These are phyloP conservation scores for Hirudo medicinalis DNA, from an alignment of 1,140 invertebrate genomes.

Conservation along the genomic window DNA sequence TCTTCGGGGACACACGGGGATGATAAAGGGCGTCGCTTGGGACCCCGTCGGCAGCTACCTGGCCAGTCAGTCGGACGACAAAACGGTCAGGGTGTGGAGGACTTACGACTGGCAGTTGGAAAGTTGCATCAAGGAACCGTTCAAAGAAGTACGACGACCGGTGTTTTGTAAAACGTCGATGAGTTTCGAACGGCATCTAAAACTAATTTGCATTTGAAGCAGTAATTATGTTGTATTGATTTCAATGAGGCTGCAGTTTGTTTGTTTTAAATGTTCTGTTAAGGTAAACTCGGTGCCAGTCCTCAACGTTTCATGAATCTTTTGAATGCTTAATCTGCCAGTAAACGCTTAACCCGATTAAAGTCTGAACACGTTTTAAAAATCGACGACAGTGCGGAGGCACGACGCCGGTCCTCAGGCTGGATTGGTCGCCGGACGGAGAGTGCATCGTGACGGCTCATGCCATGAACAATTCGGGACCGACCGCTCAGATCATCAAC, in stretches of 20 bases:
- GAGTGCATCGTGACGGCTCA: constrained; percentile 89
- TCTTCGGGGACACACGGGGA: constrained; percentile 74
- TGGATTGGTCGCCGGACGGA: constrained; percentile 94
- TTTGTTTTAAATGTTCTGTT: background rate
- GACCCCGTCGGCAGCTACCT: constrained; percentile 94
- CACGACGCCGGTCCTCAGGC: constrained; percentile 78
- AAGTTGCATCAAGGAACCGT: constrained; percentile 71
- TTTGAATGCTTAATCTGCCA: too few species aligned
- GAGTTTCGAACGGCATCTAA: background rate
- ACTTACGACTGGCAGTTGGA: constrained; percentile 83
- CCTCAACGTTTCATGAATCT: too few species aligned
- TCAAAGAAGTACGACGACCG: constrained; percentile 53
- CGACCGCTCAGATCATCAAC: constrained; percentile 57
- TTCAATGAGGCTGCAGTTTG: background rate
- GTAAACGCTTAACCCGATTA: too few species aligned
- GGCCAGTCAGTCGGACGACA: constrained; percentile 87
- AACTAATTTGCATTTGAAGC: background rate
- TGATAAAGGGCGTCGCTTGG: constrained; percentile 90
- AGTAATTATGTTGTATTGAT: background rate
- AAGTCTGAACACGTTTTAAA: too few species aligned
- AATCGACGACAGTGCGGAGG: constrained; percentile 55
- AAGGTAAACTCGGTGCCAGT: background rate
- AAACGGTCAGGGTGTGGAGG: constrained; percentile 80
- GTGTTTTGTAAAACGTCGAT: background rate
- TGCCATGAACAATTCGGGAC: constrained; percentile 92